Conservation (phyloP, 1,140 invertebrate species). For the Hylaeus anthracinus region DNA sequence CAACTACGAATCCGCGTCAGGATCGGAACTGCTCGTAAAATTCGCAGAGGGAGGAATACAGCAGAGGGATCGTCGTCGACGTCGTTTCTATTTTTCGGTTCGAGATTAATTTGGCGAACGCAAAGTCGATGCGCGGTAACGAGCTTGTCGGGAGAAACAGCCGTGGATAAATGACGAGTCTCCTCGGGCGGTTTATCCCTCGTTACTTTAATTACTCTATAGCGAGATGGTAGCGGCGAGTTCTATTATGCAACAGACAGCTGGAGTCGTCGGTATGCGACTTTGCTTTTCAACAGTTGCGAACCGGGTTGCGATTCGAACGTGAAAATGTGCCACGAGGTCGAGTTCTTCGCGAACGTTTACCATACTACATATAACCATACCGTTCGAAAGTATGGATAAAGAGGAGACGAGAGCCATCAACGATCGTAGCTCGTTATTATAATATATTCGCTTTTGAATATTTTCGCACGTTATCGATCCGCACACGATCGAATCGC, state of each 20-base stretch:
- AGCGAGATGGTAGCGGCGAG: constrained; percentile 31
- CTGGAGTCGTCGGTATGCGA: constrained; percentile 20
- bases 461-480: constrained; percentile 15
- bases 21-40: not conserved
- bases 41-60: not conserved
- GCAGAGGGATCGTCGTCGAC: not conserved
- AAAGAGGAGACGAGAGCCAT: constrained; percentile 14
- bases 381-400: not conserved
- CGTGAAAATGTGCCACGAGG: constrained; percentile 45
- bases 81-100: not conserved
- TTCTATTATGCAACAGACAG: not conserved
- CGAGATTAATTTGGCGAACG: constrained; percentile 20
- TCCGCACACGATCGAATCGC: not conserved
- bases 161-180: constrained; percentile 54
- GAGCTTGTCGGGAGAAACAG: constrained; percentile 45
- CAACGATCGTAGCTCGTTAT: not conserved
- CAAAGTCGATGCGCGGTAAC: constrained; percentile 47
- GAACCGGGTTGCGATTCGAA: constrained; percentile 1
- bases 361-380: constrained; percentile 1
- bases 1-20: too few relatives aligned
- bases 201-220: constrained; percentile 62
- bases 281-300: constrained; percentile 2
- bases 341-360: constrained; percentile 30
- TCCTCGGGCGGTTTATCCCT: constrained; percentile 59
- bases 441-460: not conserved